phyloP scores from a whole-genome alignment of 2,888 invertebrate genomes.

The Spodoptera exigua region DNA sequence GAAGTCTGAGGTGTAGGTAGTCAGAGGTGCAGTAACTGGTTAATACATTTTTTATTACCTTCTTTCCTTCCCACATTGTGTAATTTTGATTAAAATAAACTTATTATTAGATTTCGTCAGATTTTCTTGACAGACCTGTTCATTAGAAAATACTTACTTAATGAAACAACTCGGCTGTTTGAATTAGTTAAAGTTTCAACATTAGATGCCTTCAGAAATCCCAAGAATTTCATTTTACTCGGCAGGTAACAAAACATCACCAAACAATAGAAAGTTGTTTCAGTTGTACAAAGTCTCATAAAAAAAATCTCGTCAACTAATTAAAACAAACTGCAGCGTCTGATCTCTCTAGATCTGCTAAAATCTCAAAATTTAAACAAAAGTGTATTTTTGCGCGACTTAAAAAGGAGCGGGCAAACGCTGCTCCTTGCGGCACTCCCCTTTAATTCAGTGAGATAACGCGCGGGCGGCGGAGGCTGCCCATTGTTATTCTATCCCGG shows the following conservation, averaged over 20 bases:
- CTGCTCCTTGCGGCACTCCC: conserved; percentile 58
- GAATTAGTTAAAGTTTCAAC: too few species aligned
- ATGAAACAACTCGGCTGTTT: not conserved
- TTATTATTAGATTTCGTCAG: too few species aligned
- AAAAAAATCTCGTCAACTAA: conserved; percentile 20
- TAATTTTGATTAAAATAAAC: too few species aligned
- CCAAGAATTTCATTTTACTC: not conserved
- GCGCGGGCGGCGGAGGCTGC: conserved; percentile 59
- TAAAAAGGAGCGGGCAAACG: conserved; percentile 47
- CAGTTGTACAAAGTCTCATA: not conserved
- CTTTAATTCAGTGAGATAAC: conserved; percentile 62
- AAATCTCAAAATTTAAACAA: conserved; percentile 45
- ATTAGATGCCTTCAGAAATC: not conserved
- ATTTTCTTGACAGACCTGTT: too few species aligned
- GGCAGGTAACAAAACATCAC: not conserved
- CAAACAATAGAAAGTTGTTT: conserved; percentile 15
- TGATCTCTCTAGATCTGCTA: conserved; percentile 34
- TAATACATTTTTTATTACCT: too few species aligned
- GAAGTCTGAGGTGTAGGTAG: too few species aligned
- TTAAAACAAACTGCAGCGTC: conserved; percentile 40
- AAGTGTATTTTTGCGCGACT: conserved; percentile 44
- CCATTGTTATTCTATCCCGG: conserved; percentile 72
- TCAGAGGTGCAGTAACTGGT: too few species aligned
- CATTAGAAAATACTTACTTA: not conserved
- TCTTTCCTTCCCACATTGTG: too few species aligned